Evolutionary conservation across 2,113 vertebrate species (phyloP).

Genomic region (Siniperca chuatsi): DNA sequence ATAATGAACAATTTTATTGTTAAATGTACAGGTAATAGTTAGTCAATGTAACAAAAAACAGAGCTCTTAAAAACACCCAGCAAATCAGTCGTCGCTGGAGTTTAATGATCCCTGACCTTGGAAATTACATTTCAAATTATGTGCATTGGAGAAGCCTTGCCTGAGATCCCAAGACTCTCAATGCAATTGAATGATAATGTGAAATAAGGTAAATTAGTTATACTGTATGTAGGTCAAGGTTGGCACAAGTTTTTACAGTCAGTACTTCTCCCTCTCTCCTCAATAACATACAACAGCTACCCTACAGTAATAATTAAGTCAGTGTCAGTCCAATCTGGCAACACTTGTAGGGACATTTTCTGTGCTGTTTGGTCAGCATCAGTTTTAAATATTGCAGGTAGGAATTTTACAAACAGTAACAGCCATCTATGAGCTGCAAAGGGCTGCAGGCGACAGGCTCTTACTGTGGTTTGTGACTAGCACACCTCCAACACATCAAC

Average conservation of each 20-base stretch:
- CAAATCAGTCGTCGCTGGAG: background rate
- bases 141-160: background rate
- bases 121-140: conserved; percentile 17
- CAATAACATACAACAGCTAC: background rate
- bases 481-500: background rate
- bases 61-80: conserved; percentile 3
- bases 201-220: conserved; percentile 12
- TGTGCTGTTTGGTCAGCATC: background rate
- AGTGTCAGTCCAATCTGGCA: background rate
- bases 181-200: background rate
- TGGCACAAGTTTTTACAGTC: background rate
- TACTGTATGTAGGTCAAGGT: conserved; percentile 9
- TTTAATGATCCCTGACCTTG: conserved; percentile 12
- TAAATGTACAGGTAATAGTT: background rate
- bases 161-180: background rate
- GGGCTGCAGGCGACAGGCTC: background rate
- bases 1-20: background rate
- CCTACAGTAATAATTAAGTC: background rate
- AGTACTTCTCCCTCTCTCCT: background rate
- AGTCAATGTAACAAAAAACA: background rate
- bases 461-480: background rate
- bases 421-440: background rate
- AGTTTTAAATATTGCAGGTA: conserved; percentile 1
- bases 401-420: background rate
- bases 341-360: background rate